Evolutionary conservation across 2,113 vertebrate genomes (phyloP), one percentile per base, ranked within the genome.

Genomic region (Equus quagga): DNA sequence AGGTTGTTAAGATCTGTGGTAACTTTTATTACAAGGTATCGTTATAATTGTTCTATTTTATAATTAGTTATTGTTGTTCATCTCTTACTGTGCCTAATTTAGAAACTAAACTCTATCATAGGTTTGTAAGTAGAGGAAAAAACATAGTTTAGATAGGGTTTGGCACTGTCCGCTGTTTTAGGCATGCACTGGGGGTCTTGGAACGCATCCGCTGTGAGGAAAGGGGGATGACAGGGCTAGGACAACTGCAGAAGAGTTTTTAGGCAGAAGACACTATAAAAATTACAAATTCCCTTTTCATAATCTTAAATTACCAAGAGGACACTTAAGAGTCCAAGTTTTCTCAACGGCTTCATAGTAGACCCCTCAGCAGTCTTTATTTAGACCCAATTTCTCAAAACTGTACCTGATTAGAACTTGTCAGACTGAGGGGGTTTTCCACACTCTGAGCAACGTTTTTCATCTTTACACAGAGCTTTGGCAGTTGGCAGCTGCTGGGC

Each of bases 381-480:
- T 83, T 89, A 93, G 90, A 73, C 6, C 56, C 5, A 41, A 5
- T 92, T 89, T 97, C 80, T 87, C 96, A 97, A 97, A 98, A 96
- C 97, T 51, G 10, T 89, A 97, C 95, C 97, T 86, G 17, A 80
- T 58, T 67, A 88, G 93, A 73, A 86, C 49, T 70, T 31, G 41
- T 58, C 78, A 81, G 79, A 64, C 91, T 91, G 12, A 31, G 17
- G 98, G 97, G 97, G 67, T 51, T 98, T 97, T 95, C 97, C 98
- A 91, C 69, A 21, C 46, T 73, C 82, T 90, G 44, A 90, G 93
- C 91, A 94, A 36, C 3, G 1, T 65, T 92, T 97, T 75, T 97
- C 76, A 36, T 91, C 93, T 91, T 96, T 58, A 88, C 79, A 13
- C 81, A 96, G 56, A 79, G 64, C 19, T 91, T 28, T 67, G 88